Percentiles rank a stretch among this genome's conserved stretches.
These are phyloP conservation scores for Petrocephalus sullivani DNA, from an alignment of 2,797 vertebrate species.

Conservation along the genomic window DNA sequence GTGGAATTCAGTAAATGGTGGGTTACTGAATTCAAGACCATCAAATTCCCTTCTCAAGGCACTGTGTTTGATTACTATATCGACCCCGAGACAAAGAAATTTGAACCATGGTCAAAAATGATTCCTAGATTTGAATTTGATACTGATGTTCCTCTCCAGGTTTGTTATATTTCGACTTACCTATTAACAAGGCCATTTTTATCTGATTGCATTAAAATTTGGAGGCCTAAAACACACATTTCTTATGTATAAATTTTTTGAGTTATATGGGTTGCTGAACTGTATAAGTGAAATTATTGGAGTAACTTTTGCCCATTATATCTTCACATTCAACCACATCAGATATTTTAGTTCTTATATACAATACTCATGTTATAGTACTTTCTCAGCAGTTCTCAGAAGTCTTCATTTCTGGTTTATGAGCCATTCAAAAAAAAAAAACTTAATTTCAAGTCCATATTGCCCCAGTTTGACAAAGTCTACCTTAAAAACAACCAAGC, in stretches of 20 bases:
- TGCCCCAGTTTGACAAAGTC: background rate
- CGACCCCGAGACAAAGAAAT: constrained; percentile 83
- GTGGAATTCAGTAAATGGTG: constrained; percentile 97
- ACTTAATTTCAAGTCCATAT: background rate
- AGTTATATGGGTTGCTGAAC: background rate
- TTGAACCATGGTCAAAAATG: constrained; percentile 89
- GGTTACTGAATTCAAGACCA: constrained; percentile 83
- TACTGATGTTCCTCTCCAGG: constrained; percentile 81
- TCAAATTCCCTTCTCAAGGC: constrained; percentile 92
- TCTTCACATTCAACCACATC: background rate
- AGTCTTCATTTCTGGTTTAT: background rate
- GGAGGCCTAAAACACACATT: background rate
- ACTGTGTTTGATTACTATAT: constrained; percentile 93
- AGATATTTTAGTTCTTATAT: background rate
- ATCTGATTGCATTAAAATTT: background rate
- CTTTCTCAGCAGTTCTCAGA: background rate
- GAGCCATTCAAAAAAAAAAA: background rate
- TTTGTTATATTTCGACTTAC: constrained; percentile 37
- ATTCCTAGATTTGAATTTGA: constrained; percentile 83
- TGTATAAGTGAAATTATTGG: background rate
- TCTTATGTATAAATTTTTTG: background rate
- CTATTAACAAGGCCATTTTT: background rate
- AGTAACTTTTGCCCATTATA: background rate
- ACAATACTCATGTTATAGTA: background rate
- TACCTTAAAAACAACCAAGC: background rate